Base-by-base conservation (phyloP, 2,797 vertebrate genomes). In the Prunella strophiata region DNA sequence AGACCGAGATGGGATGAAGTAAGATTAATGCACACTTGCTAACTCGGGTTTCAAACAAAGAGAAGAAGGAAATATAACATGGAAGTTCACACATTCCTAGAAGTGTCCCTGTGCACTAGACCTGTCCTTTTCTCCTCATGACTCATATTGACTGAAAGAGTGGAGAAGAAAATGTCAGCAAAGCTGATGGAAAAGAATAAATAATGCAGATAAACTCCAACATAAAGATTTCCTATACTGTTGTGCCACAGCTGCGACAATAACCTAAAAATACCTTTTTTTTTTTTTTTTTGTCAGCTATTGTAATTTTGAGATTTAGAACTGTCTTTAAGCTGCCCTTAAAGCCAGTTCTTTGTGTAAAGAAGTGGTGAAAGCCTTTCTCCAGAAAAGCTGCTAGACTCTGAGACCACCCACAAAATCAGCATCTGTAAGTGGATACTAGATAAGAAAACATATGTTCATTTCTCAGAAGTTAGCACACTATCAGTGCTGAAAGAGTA, bases 161-260 rank as follows among this genome's bases (percentile, higher is more conserved):
- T 20, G 29, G 47, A 91, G 48, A 81, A 90, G 36, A 84, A 86
- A 91, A 88, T 70, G 43, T 66, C 70, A 93, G 71, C 40, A 93
- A 88, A 90, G 23, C 32, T 79, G 63, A 18, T 0, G 1, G 48
- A 79, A 94, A 86, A 62, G 18, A 70, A 55, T 48, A 93, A 94
- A 86, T 40, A 22, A 76, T 88, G 59, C 59, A 93, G 51, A 90
- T 70, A 94, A 95, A 85, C 6, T 57, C 55, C 22, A 68, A 20
- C 36, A 76, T 73, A 94, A 94, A 94, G 50, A 84, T 94, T 95
- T 92, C 57, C 76, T 88, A 36, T 81, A 57, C 27, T 84, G 29
- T 70, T 67, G 70, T 48, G 29, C 7, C 14, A 22, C 48, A 71
- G 12, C 13, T 66, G 26, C 67, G 59, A 84, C 25, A 93, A 88